Percentiles rank a stretch among this genome's conserved stretches.
These are phyloP conservation scores for Acipenser ruthenus DNA, from an alignment of 2,797 vertebrate species.

Conservation along the genomic window DNA sequence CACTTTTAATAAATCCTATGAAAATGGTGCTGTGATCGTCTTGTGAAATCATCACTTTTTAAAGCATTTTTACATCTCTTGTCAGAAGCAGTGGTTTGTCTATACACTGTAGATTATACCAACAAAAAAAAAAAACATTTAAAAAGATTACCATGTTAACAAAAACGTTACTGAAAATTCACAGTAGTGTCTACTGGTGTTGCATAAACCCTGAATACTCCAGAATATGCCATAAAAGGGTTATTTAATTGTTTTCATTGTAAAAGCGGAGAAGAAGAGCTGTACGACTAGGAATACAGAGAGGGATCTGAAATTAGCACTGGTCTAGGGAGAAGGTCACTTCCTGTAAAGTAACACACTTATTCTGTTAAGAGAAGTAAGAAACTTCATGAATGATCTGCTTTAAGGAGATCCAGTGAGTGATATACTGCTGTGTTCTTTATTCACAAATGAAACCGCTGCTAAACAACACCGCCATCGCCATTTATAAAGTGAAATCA, in stretches of 20 bases:
- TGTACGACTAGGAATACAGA: too few species aligned
- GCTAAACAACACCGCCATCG: too few species aligned
- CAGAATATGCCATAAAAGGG: conserved; percentile 10
- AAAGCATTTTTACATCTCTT: conserved; percentile 25
- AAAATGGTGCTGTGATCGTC: conserved; percentile 24
- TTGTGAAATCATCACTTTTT: conserved; percentile 27
- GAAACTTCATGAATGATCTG: too few species aligned
- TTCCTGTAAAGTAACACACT: neutral
- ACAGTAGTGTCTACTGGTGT: conserved; percentile 47
- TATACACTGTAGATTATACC: conserved; percentile 23
- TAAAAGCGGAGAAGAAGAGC: conserved; percentile 2
- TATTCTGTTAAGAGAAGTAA: neutral
- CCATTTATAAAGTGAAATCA: too few species aligned
- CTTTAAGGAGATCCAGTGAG: too few species aligned
- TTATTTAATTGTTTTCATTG: conserved; percentile 11
- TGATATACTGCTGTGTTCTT: too few species aligned
- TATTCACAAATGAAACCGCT: too few species aligned
- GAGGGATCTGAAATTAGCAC: neutral
- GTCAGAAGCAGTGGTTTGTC: conserved; percentile 22
- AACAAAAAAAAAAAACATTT: conserved; percentile 25
- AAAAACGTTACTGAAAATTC: conserved; percentile 39
- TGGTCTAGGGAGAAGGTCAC: conserved; percentile 14
- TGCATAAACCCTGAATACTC: conserved; percentile 46
- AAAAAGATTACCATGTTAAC: conserved; percentile 32
- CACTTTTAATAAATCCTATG: conserved; percentile 34